Conservation (phyloP, 2,797 vertebrate genomes). For the Heliangelus exortis region DNA sequence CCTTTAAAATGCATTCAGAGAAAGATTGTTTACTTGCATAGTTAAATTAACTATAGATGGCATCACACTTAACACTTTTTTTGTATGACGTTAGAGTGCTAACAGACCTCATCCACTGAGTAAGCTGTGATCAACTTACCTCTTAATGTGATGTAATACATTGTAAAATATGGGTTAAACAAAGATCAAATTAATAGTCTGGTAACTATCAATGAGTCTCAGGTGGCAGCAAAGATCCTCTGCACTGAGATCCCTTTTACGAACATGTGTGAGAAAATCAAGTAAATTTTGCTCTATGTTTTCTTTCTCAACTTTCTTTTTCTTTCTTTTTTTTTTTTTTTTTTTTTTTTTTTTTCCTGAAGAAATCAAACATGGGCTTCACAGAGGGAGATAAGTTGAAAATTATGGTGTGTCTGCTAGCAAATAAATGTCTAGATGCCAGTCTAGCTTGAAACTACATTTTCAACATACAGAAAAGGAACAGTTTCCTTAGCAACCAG, state of each 20-base stretch:
- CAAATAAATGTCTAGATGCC: conserved; percentile 25
- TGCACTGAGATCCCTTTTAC: background rate
- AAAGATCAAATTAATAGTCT: background rate
- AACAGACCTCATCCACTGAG: background rate
- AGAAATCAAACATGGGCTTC: conserved; percentile 7
- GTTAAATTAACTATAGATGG: background rate
- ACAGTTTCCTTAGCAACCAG: conserved; percentile 67
- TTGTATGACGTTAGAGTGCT: background rate
- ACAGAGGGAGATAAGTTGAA: conserved; percentile 1
- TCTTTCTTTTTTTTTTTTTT: too few species aligned
- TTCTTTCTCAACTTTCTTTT: background rate
- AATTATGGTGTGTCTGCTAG: background rate
- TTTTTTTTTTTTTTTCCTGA: background rate
- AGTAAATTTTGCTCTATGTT: background rate
- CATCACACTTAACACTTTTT: background rate
- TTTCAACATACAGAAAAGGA: conserved; percentile 46
- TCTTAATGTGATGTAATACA: background rate
- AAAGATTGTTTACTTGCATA: background rate
- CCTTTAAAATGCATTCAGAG: background rate
- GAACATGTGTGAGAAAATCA: background rate
- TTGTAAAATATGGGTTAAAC: background rate
- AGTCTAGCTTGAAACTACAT: background rate
- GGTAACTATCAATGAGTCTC: background rate
- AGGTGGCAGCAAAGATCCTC: background rate
- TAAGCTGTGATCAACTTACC: background rate